Evolutionary conservation across 2,797 vertebrate genomes (phyloP).

Genomic region (Cirrhinus mrigala): DNA sequence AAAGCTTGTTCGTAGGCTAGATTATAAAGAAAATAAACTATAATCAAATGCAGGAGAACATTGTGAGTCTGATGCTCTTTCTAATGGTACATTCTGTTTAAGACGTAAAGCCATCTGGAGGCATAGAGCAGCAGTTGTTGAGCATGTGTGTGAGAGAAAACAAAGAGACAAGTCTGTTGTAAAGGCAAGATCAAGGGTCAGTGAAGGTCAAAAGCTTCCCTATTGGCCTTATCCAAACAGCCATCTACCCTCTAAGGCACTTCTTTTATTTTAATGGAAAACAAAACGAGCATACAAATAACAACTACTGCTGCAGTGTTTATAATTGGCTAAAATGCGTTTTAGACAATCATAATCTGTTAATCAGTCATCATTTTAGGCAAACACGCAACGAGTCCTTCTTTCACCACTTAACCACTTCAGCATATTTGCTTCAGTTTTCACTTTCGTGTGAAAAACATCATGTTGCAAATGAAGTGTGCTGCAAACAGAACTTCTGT

Average conservation of each 20-base stretch:
- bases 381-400: background rate
- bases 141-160: conserved; percentile 53
- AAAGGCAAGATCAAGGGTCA: conserved; percentile 55
- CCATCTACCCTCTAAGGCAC: background rate
- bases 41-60: background rate
- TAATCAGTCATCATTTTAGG: background rate
- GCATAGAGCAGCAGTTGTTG: conserved; percentile 39
- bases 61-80: conserved; percentile 53
- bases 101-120: conserved; percentile 68
- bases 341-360: background rate
- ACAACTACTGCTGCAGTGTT: background rate
- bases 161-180: conserved; percentile 54
- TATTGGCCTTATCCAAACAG: conserved; percentile 39
- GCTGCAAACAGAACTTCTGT: background rate
- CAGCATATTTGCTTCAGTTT: conserved; percentile 24
- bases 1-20: background rate
- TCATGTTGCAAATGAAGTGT: background rate
- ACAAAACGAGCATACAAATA: background rate
- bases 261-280: background rate
- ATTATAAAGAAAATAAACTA: background rate
- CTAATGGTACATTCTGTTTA: conserved; percentile 63
- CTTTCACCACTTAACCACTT: conserved; percentile 42
- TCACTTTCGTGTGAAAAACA: conserved; percentile 24
- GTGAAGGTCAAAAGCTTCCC: conserved; percentile 60
- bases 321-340: background rate